These are phyloP conservation scores for Deladenus siricidicola DNA, from an alignment of 2,888 invertebrate genomes.

Conservation along the genomic window DNA sequence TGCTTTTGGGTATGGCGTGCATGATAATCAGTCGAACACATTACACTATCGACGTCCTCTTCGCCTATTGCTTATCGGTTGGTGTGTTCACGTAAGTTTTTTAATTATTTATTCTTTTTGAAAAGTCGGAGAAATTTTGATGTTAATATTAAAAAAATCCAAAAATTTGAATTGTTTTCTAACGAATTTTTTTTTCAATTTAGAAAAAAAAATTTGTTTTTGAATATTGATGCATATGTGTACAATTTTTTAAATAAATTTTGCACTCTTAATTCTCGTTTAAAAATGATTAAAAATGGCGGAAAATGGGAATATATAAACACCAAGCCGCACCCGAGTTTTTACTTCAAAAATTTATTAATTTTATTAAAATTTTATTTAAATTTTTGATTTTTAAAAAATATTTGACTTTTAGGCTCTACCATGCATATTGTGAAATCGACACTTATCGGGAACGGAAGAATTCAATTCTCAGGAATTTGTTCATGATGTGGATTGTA, in stretches of 20 bases:
- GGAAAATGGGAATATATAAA: no score
- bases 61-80: constrained; percentile 29
- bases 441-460: constrained; percentile 30
- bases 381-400: no score
- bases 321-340: no score
- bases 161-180: background rate
- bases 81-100: constrained; percentile 30
- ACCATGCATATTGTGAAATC: constrained; percentile 34
- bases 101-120: constrained; percentile 11
- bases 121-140: no score
- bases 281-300: no score
- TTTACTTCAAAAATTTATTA: no score
- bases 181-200: background rate
- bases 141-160: background rate
- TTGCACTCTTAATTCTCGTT: no score
- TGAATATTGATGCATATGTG: background rate
- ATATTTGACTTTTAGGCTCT: no score
- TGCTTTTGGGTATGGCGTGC: constrained; percentile 17
- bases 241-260: background rate
- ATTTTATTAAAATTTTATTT: no score
- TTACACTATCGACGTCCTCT: constrained; percentile 36
- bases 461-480: constrained; percentile 19
- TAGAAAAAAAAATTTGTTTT: background rate
- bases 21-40: constrained; percentile 32
- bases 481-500: constrained; percentile 22